These are phyloP conservation scores for Drosophila serrata DNA, from an alignment of 1,140 invertebrate species.

Conservation along the genomic window DNA sequence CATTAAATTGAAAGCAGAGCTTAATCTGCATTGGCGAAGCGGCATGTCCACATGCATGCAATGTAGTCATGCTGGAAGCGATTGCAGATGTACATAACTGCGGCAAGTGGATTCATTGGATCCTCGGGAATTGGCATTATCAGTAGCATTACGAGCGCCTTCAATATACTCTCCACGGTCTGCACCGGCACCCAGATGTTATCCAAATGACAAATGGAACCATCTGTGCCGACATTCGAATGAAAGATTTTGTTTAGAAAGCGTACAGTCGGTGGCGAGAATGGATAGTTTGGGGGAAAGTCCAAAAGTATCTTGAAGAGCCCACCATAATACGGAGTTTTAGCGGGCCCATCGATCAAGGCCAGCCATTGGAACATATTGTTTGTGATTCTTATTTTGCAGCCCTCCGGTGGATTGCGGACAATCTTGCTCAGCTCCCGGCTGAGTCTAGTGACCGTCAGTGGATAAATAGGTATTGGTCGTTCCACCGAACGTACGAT, in stretches of 20 bases:
- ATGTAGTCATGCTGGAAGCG: not conserved
- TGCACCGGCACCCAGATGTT: too few relatives aligned
- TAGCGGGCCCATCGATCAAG: not conserved
- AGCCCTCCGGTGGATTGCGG: not conserved
- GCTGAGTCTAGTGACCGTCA: not conserved
- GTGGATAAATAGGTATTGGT: too few relatives aligned
- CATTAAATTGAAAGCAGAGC: too few relatives aligned
- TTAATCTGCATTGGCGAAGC: too few relatives aligned
- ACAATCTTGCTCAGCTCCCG: not conserved
- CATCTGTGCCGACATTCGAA: not conserved
- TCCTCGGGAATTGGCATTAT: not conserved
- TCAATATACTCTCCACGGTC: not conserved
- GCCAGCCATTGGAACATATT: not conserved
- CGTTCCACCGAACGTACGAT: too few relatives aligned
- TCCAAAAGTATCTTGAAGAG: not conserved
- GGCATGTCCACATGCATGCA: not conserved
- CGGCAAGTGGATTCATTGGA: not conserved
- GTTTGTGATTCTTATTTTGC: not conserved
- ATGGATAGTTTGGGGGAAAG: not conserved
- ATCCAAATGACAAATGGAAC: too few relatives aligned
- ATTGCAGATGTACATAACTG: fast-evolving
- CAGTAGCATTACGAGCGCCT: not conserved
- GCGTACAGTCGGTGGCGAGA: not conserved
- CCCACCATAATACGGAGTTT: not conserved
- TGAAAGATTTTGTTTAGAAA: not conserved